Base-by-base conservation (phyloP, 2,888 invertebrate genomes). In the Hydraecia micacea region DNA sequence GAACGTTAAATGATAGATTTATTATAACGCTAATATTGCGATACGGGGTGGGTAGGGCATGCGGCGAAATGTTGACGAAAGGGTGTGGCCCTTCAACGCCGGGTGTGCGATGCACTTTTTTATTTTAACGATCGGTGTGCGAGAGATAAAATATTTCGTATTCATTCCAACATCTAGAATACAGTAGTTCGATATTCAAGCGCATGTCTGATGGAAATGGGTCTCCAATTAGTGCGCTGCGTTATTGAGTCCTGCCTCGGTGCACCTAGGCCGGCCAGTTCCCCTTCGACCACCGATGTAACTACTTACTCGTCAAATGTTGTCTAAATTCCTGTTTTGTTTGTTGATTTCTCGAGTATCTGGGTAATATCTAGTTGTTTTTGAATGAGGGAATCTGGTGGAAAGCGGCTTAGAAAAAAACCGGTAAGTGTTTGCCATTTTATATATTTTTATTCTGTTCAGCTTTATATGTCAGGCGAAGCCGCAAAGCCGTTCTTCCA, bases 161-260 rank as follows among this genome's bases (percentile, higher is more conserved):
- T 83, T 86, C 79, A 63, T 68, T 85, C 83, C 58, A n/a, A 76
- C 86, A n/a, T 80, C 75, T 67, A 83, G 83, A 80, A 80, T 66
- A 75, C 55, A 71, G 74, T 65, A 60, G 86, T 83, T 85, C 83
- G 75, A 85, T 86, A 86, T 86, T 83, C 63, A 83, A 67, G 87
- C 87, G 87, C 86, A 84, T 87, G 87, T 69, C 84, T 77, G 75
- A 75, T 87, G 49, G 74, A 80, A 86, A 86, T 81, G 78, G 79
- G 76, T 77, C 75, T 83, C 79, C 87, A 87, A 86, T 86, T 83
- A 83, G 76, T 83, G 77, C 39, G 75, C 69, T 81, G 80, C 86
- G 83, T 77, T 84, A 79, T 84, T 79, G 80, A 75, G 49, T 75
- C 80, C 71, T 72, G 71, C 73, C 66, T 65, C 83, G 83, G 67